Conservation (phyloP, 2,113 vertebrate genomes). For the Oryzias melastigma region DNA sequence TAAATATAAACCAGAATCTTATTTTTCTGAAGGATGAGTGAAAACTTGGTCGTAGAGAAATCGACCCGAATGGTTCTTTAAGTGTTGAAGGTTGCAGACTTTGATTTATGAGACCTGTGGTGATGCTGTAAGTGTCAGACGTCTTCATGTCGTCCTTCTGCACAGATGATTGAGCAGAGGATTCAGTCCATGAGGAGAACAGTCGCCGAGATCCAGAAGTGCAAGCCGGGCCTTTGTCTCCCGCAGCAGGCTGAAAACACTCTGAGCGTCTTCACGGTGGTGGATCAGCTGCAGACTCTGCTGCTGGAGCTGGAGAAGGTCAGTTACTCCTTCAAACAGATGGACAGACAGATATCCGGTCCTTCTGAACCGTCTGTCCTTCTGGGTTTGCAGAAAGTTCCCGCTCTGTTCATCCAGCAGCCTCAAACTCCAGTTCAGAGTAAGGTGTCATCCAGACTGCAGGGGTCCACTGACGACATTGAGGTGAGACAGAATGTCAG, state of each 20-base stretch:
- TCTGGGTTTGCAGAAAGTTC: slow-evolving; percentile 49
- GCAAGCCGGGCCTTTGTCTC: slow-evolving; percentile 77
- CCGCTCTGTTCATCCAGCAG: slow-evolving; percentile 61
- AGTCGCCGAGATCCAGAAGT: slow-evolving; percentile 81
- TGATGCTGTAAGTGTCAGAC: no score
- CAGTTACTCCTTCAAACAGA: background rate
- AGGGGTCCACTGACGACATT: background rate
- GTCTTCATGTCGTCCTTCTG: background rate
- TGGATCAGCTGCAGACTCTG: slow-evolving; percentile 77
- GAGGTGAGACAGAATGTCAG: slow-evolving; percentile 23
- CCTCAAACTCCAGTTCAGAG: slow-evolving; percentile 31
- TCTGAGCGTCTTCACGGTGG: slow-evolving; percentile 81
- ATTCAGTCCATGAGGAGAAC: slow-evolving; percentile 84
- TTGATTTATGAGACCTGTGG: no score
- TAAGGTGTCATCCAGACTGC: slow-evolving; percentile 7
- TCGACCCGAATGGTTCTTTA: no score
- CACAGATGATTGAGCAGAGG: slow-evolving; percentile 79
- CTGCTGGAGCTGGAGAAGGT: slow-evolving; percentile 84
- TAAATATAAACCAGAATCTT: no score
- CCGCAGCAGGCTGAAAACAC: slow-evolving; percentile 76
- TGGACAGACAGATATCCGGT: no score
- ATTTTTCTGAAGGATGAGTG: no score
- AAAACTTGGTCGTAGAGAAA: no score
- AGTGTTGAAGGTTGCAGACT: no score
- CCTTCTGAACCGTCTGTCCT: background rate